phyloP scores from a whole-genome alignment of 2,888 invertebrate genomes.

The Drosophila conformis region DNA sequence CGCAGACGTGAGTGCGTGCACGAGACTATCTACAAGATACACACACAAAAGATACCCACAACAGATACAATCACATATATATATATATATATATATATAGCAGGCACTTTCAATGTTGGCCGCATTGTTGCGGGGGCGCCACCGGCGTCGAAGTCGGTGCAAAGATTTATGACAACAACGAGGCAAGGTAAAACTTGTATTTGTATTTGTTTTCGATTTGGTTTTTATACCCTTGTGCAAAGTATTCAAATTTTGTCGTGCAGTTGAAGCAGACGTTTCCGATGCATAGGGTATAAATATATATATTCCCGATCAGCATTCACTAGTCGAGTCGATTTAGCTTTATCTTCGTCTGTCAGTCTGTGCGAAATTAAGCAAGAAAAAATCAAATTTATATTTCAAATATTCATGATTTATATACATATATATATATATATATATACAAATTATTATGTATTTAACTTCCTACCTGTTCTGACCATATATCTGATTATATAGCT shows the following conservation, averaged over 20 bases:
- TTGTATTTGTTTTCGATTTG: conserved; percentile 3
- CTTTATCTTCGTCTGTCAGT: too few species aligned
- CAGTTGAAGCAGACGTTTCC: neutral
- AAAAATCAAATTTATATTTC: too few species aligned
- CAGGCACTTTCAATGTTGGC: conserved; percentile 13
- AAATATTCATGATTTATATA: too few species aligned
- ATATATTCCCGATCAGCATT: neutral
- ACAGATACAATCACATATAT: neutral
- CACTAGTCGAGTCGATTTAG: too few species aligned
- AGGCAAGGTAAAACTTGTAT: neutral
- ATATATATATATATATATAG: neutral
- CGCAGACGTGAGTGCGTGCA: conserved; percentile 28
- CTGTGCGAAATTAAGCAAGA: too few species aligned
- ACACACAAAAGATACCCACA: conserved; percentile 9
- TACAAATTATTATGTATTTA: neutral
- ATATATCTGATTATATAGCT: too few species aligned
- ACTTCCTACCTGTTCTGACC: neutral
- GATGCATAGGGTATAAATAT: neutral
- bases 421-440: neutral
- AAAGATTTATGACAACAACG: conserved; percentile 42
- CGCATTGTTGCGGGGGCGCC: conserved; percentile 49
- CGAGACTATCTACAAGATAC: conserved; percentile 45
- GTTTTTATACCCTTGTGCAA: neutral
- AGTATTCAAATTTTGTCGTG: neutral
- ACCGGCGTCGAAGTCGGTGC: conserved; percentile 34